Percentiles rank a stretch among this genome's conserved stretches.
Evolutionary conservation across 2,888 invertebrate species (phyloP).

Genomic region (Mythimna albipuncta): DNA sequence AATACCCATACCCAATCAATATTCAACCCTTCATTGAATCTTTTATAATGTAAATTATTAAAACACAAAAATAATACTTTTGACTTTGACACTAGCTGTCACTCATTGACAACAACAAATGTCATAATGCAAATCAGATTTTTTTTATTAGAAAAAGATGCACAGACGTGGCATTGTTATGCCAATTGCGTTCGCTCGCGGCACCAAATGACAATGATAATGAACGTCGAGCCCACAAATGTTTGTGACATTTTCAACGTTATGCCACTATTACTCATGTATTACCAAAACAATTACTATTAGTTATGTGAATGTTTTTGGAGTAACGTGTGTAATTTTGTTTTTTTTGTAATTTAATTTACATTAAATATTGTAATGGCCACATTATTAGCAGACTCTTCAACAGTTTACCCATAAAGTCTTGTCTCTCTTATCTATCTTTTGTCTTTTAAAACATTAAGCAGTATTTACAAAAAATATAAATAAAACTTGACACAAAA

Average conservation of each 20-base stretch:
- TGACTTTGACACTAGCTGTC: slow-evolving; percentile 66
- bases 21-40: slow-evolving; percentile 40
- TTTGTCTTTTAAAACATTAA: no score
- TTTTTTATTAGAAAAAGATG: slow-evolving; percentile 73
- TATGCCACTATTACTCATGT: slow-evolving; percentile 58
- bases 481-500: no score
- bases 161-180: slow-evolving; percentile 76
- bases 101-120: slow-evolving; percentile 70
- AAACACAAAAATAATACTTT: slow-evolving; percentile 49
- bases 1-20: slow-evolving; percentile 44
- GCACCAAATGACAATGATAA: slow-evolving; percentile 72
- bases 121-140: slow-evolving; percentile 77
- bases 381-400: no score
- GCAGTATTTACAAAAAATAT: no score
- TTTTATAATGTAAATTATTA: slow-evolving; percentile 42
- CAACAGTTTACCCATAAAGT: no score
- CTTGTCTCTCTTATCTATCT: no score
- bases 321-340: no score
- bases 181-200: slow-evolving; percentile 70
- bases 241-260: slow-evolving; percentile 62
- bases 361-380: no score
- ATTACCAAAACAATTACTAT: slow-evolving; percentile 54
- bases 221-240: slow-evolving; percentile 68
- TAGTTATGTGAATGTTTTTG: slow-evolving; percentile 20
- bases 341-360: no score